Percentiles rank a stretch among this genome's conserved stretches.
These are phyloP conservation scores for Macrocentrus cingulum DNA, from an alignment of 1,140 invertebrate genomes.

Conservation along the genomic window DNA sequence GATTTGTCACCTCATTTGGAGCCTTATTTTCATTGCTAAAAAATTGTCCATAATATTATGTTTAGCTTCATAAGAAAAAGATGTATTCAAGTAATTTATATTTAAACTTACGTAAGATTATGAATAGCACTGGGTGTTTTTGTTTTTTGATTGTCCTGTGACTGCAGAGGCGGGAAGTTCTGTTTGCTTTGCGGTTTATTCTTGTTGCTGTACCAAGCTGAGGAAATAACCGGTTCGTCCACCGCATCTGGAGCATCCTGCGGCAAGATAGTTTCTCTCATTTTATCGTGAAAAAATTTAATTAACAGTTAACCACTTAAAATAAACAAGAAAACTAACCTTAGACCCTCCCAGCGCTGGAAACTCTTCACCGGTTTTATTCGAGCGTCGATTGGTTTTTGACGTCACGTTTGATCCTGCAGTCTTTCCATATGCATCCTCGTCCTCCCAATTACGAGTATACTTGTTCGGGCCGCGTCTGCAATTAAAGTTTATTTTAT, in stretches of 20 bases:
- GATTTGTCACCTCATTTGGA: constrained; percentile 47
- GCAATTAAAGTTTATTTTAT: constrained; percentile 28
- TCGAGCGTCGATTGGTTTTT: constrained; percentile 36
- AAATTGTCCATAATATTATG: constrained; percentile 14
- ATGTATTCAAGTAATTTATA: constrained; percentile 13
- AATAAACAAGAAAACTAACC: constrained; percentile 30
- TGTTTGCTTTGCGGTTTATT: constrained; percentile 47
- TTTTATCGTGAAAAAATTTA: constrained; percentile 12
- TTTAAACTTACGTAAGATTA: constrained; percentile 40
- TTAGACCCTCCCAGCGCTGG: constrained; percentile 49
- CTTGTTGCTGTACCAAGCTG: constrained; percentile 57
- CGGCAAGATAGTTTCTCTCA: constrained; percentile 18
- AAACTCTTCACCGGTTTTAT: constrained; percentile 53
- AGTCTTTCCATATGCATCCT: constrained; percentile 75
- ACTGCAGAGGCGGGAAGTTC: constrained; percentile 50
- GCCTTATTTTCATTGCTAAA: constrained; percentile 50
- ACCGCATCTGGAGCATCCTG: constrained; percentile 30
- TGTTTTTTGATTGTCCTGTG: constrained; percentile 41
- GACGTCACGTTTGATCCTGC: constrained; percentile 36
- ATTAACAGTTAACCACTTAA: not conserved
- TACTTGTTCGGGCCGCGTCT: constrained; percentile 90
- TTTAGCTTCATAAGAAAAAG: too few species aligned
- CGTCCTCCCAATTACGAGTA: constrained; percentile 88
- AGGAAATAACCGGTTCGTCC: constrained; percentile 56
- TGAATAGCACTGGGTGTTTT: constrained; percentile 37